Base-by-base conservation (phyloP, 2,797 vertebrate genomes). In the Lates japonicus region DNA sequence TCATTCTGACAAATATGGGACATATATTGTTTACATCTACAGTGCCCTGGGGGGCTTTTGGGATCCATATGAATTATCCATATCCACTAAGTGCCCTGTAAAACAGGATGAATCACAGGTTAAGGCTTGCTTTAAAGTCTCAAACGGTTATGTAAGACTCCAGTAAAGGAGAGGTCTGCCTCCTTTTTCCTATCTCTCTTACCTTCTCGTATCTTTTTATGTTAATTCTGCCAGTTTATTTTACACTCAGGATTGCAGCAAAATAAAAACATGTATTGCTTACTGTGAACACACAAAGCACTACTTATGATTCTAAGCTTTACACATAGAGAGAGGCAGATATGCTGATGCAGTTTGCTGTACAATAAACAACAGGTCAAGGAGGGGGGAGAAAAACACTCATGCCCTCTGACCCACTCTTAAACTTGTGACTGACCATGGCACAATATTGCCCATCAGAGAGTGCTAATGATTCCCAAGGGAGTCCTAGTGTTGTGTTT, bases 1-100 rank as follows among this genome's bases (percentile, higher is more conserved):
- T 91, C 76, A 82, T 87, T 83, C 77, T 83, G 86, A 89, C 84
- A 89, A 87, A 90, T 91, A 90, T 74, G 87, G 87, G 83, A 92
- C 89, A 81, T 85, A 89, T 86, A 92, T 88, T 89, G 92, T 94
- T 94, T 93, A 92, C 89, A 88, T 91, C 89, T 81, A 90, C 71
- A 20, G 75, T n/a, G 20, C 89, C 90, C 88, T 42, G 62, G 90
- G 89, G 92, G 78, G 79, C 84, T 89, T 81, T 90, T 66, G 55
- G 70, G 80, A 88, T 88, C 83, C 73, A 84, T 92, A 90, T 91
- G 90, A 93, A 92, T 93, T 90, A 94, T 94, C 93, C 88, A 93
- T 93, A 90, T 88, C 87, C 76, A 75, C 84, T 93, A 93, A 94
- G 90, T 93, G 93, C 88, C 90, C 87, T 65, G 88, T 92, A 92